Evolutionary conservation across 2,797 vertebrate genomes (phyloP).

Genomic region (Molossus molossus): DNA sequence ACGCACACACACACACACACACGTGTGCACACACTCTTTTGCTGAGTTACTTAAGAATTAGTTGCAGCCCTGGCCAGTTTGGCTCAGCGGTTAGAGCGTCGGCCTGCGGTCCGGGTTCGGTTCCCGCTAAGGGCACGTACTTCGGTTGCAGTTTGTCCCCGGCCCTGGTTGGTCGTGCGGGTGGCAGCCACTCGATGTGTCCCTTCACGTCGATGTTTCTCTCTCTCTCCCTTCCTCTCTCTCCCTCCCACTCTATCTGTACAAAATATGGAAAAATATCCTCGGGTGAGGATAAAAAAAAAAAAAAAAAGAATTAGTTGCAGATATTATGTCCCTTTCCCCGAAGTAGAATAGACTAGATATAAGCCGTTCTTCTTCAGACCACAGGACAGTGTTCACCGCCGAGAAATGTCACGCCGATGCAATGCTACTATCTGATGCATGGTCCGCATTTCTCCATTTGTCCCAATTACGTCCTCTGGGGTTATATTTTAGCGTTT

Average conservation of each 20-base stretch:
- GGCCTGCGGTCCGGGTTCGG: too few species aligned
- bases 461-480: background rate
- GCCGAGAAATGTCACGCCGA: background rate
- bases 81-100: background rate
- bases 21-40: accelerated
- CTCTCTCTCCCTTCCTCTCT: background rate
- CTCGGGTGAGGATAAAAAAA: background rate
- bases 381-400: background rate
- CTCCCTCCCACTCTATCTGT: background rate
- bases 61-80: background rate
- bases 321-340: background rate
- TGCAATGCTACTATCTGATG: background rate
- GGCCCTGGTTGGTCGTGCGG: too few species aligned
- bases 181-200: background rate
- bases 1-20: accelerated
- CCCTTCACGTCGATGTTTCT: background rate
- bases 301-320: background rate
- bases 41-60: background rate
- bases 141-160: too few species aligned
- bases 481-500: background rate
- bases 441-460: background rate
- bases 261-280: too few species aligned
- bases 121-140: too few species aligned
- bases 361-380: background rate
- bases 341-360: background rate